Conservation (phyloP, 2,113 vertebrate genomes). For the Hiodon alosoides region DNA sequence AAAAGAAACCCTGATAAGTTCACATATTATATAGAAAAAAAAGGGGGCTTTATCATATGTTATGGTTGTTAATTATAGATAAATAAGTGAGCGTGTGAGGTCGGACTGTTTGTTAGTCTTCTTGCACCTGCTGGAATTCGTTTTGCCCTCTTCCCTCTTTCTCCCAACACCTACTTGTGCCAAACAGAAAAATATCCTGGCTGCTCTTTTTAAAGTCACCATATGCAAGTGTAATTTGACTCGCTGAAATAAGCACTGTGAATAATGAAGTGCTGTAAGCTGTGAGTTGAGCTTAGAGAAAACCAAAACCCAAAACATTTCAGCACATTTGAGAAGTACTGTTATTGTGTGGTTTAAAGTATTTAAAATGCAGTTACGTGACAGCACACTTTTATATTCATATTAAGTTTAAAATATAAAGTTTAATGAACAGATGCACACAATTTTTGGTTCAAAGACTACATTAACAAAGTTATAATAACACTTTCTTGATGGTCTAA, state of each 20-base stretch:
- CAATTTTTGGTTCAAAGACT: neutral
- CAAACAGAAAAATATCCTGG: slow-evolving; percentile 4
- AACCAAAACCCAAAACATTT: slow-evolving; percentile 21
- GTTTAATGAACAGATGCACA: neutral
- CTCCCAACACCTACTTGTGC: neutral
- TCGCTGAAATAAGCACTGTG: slow-evolving; percentile 26
- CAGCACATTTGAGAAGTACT: slow-evolving; percentile 23
- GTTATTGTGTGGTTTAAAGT: slow-evolving; percentile 31
- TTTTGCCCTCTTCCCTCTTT: slow-evolving; percentile 42
- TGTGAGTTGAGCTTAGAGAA: slow-evolving; percentile 27
- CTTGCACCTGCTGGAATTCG: slow-evolving; percentile 48
- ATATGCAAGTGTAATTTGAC: slow-evolving; percentile 24
- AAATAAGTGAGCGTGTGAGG: slow-evolving; percentile 53
- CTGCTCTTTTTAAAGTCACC: slow-evolving; percentile 22
- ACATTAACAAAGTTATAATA: too few relatives aligned
- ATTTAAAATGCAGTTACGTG: slow-evolving; percentile 12
- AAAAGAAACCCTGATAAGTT: too few relatives aligned
- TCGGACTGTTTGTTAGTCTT: slow-evolving; percentile 53
- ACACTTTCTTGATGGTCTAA: too few relatives aligned
- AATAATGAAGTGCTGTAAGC: slow-evolving; percentile 41
- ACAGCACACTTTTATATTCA: neutral
- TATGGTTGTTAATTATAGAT: slow-evolving; percentile 30
- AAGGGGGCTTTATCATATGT: too few relatives aligned
- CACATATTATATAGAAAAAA: too few relatives aligned
- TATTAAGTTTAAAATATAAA: neutral